phyloP scores from a whole-genome alignment of 2,888 invertebrate species.

The Yponomeuta sedellus region DNA sequence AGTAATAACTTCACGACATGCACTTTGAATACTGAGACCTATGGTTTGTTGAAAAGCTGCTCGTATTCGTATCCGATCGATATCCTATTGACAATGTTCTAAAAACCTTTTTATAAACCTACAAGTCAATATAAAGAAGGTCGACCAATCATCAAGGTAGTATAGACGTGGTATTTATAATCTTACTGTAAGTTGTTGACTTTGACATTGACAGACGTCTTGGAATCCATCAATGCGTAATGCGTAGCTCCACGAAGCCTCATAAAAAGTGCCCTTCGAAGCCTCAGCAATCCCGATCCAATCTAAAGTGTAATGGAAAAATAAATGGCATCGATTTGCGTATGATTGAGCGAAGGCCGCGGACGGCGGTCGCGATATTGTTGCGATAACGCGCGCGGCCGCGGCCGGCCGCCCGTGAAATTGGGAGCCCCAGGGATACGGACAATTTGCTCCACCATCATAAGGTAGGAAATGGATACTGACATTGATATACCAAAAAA shows the following conservation, averaged over 20 bases:
- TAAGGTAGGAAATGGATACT: neutral
- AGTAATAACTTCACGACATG: no score
- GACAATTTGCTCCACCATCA: neutral
- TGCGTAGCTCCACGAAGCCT: neutral
- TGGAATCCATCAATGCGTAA: neutral
- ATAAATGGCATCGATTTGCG: neutral
- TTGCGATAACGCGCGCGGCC: neutral
- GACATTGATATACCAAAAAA: neutral
- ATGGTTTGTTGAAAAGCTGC: no score
- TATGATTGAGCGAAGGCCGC: neutral
- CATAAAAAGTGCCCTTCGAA: neutral
- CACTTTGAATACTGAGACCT: no score
- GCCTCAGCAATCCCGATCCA: neutral
- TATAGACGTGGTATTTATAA: no score
- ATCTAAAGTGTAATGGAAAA: conserved; percentile 1
- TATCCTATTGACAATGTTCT: no score
- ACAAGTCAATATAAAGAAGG: no score
- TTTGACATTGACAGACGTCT: neutral
- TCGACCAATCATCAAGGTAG: no score
- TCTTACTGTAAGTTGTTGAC: neutral
- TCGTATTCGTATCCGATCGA: no score
- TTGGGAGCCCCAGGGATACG: neutral
- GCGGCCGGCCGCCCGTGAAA: neutral
- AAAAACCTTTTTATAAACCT: no score
- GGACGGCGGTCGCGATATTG: neutral